Percentiles rank a stretch among this genome's conserved stretches.
Conservation (phyloP, 2,888 invertebrate genomes). For the Keiferia lycopersicella region DNA sequence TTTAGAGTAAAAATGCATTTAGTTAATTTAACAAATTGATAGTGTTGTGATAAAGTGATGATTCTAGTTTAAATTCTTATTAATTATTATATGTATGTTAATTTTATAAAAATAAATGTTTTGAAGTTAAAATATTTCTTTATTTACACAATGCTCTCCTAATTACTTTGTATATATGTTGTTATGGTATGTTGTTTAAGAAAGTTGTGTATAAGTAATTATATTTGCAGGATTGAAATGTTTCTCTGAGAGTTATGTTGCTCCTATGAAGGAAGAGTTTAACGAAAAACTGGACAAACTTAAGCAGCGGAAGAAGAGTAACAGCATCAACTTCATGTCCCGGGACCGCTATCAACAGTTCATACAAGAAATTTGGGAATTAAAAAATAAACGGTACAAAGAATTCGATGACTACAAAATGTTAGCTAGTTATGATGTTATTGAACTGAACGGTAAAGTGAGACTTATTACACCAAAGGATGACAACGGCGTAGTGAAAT, state of each 20-base stretch:
- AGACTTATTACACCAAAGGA: conserved; percentile 56
- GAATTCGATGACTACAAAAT: conserved; percentile 61
- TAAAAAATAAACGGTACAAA: conserved; percentile 53
- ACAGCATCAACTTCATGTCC: conserved; percentile 57
- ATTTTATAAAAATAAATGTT: too few relatives aligned
- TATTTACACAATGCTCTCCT: too few relatives aligned
- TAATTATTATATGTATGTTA: too few relatives aligned
- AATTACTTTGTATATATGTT: too few relatives aligned
- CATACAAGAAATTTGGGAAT: conserved; percentile 54
- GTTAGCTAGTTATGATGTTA: conserved; percentile 59
- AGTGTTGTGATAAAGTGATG: too few relatives aligned
- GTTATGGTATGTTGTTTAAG: not conserved
- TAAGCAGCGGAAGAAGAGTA: conserved; percentile 56
- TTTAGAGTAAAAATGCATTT: too few relatives aligned
- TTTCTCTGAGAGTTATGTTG: conserved; percentile 43
- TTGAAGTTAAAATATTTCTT: too few relatives aligned
- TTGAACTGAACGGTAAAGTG: conserved; percentile 50
- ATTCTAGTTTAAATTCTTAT: too few relatives aligned
- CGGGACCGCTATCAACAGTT: conserved; percentile 54
- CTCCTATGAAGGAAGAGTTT: conserved; percentile 58
- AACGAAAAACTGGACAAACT: conserved; percentile 52
- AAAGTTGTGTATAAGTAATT: not conserved
- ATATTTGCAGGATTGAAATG: conserved; percentile 45
- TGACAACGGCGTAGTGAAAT: conserved; percentile 48
- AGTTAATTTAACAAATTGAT: too few relatives aligned